A percentile compares a stretch with the other conserved stretches of the same genome.
Evolutionary conservation across 2,888 invertebrate genomes (phyloP).

Genomic region (Ypsolopha sequella): DNA sequence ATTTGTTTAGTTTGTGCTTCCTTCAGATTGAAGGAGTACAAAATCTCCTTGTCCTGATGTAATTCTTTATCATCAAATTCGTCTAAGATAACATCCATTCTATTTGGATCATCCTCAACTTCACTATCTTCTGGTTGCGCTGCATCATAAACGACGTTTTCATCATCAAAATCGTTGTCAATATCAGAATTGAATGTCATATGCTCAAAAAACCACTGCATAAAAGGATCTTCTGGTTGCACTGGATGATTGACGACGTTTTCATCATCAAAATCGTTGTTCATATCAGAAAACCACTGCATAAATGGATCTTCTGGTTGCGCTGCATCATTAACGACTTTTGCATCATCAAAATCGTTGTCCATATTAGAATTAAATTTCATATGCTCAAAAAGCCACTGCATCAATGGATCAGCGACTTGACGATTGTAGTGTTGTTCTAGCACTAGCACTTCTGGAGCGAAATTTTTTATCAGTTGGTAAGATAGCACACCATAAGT

Average conservation of each 20-base stretch:
- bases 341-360: too few relatives aligned
- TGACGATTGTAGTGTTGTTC: neutral
- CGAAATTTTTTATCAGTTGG: neutral
- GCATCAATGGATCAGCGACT: slow-evolving; percentile 21
- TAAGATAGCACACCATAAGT: neutral
- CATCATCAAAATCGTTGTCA: slow-evolving; percentile 12
- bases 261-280: too few relatives aligned
- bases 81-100: slow-evolving; percentile 25
- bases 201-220: too few relatives aligned
- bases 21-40: slow-evolving; percentile 22
- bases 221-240: too few relatives aligned
- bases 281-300: slow-evolving; percentile 4
- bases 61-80: slow-evolving; percentile 17
- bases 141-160: slow-evolving; percentile 12
- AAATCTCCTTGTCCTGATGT: slow-evolving; percentile 8
- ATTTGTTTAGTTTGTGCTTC: slow-evolving; percentile 13
- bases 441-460: neutral
- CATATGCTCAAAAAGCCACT: slow-evolving; percentile 38
- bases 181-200: neutral
- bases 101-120: slow-evolving; percentile 14
- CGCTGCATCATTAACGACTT: too few relatives aligned
- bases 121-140: neutral
- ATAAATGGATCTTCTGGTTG: too few relatives aligned
- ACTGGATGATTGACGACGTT: too few relatives aligned
- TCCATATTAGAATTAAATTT: neutral